Conservation (phyloP, 2,113 vertebrate genomes). For the Leptocoma aspasia region DNA sequence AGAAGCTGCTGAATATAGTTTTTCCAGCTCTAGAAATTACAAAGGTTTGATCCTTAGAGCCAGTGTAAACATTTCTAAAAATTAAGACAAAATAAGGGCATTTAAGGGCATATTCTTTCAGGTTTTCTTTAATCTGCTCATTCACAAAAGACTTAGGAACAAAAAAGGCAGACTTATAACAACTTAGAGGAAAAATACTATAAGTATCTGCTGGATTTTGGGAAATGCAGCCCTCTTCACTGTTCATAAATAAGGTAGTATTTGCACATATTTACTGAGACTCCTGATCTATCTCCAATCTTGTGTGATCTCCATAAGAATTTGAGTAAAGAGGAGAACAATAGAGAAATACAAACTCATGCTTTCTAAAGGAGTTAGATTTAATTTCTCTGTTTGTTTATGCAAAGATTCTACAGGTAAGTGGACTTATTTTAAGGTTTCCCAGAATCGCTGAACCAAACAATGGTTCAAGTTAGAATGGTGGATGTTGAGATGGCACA, state of each 20-base stretch:
- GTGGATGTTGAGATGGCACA: not conserved
- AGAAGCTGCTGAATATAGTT: not conserved
- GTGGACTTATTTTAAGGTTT: not conserved
- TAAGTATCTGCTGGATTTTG: not conserved
- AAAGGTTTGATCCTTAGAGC: not conserved
- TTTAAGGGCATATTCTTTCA: not conserved
- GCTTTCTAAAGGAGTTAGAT: not conserved
- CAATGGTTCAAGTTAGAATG: not conserved
- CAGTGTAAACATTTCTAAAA: not conserved
- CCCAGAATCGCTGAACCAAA: not conserved
- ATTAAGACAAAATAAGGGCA: not conserved
- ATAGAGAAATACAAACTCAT: not conserved
- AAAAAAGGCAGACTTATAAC: not conserved
- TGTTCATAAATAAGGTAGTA: not conserved
- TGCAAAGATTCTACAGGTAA: not conserved
- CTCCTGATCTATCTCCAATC: not conserved
- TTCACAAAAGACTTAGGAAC: not conserved
- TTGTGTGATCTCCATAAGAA: not conserved
- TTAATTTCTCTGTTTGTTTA: not conserved
- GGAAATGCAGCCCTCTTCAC: not conserved
- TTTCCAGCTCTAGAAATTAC: not conserved
- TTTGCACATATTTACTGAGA: not conserved
- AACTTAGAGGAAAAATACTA: not conserved
- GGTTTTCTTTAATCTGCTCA: not conserved
- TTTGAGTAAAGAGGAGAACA: not conserved